Conservation (phyloP, 1,140 invertebrate genomes). For the Danaus plexippus region DNA sequence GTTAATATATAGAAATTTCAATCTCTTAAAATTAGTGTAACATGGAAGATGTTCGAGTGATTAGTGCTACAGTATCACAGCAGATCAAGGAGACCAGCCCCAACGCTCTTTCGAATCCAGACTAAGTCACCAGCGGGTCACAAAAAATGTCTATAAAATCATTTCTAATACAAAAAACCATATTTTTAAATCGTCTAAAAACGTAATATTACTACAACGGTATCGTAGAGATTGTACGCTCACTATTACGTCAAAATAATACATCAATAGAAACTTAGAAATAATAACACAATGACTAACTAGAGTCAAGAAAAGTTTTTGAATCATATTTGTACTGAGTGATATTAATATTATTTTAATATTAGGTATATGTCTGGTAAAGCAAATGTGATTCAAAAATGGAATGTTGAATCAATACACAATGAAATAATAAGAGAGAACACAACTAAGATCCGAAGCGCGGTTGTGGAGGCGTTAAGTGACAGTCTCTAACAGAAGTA, state of each 20-base stretch:
- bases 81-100: constrained; percentile 49
- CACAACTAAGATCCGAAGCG: constrained; percentile 34
- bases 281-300: no score
- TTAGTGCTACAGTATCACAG: constrained; percentile 66
- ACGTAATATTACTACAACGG: constrained; percentile 3
- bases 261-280: no score
- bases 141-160: no score
- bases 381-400: no score
- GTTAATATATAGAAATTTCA: constrained; percentile 59
- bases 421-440: constrained; percentile 21
- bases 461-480: constrained; percentile 62
- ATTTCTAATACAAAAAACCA: no score
- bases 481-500: constrained; percentile 64
- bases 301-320: no score
- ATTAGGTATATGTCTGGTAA: no score
- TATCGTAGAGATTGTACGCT: not conserved
- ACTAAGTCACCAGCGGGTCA: not conserved
- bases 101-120: constrained; percentile 20
- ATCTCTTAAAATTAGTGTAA: constrained; percentile 62
- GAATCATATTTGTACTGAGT: no score
- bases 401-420: constrained; percentile 6
- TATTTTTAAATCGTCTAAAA: constrained; percentile 2
- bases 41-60: constrained; percentile 59
- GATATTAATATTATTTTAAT: no score
- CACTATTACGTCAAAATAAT: not conserved